Base-by-base conservation (phyloP, 2,888 invertebrate species). In the Chymomyza caudatula region DNA sequence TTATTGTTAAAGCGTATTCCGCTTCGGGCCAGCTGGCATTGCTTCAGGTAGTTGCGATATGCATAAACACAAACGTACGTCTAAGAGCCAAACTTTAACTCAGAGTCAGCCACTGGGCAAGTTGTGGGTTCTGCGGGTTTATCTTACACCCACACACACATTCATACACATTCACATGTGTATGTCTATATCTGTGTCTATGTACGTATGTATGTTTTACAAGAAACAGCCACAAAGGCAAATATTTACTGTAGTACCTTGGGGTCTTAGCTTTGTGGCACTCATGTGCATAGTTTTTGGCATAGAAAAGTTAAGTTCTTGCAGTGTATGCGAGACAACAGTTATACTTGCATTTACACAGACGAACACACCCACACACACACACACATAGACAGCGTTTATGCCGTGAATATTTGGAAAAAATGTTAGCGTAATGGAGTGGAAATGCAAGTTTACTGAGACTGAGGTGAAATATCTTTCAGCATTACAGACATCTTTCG, bases 211-310 rank as follows among this genome's bases (percentile, higher is more conserved):
- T n/a, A n/a, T n/a, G n/a, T n/a, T 29, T 29, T 29, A 29, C n/a
- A 3, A 23, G 22, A 13, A 8, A n/a, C 8, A 22, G 79, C 77
- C 85, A 71, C 79, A 82, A 73, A 85, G 65, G 67, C 85, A 85
- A 79, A 79, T 85, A 79, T 79, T 82, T 85, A 63, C 85, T 62
- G 43, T 64, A 60, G 51, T 57, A 42, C 49, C 49, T 49, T 49
- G 22, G 49, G 49, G 49, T 20, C 49, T 29, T 29, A 29, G 8
- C 47, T 65, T 70, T 78, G 76, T 66, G 76, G 67, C 64, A 25
- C 77, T 74, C 60, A 47, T 76, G 76, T 64, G 69, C 67, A 71
- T 76, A 84, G 86, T 81, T 74, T 71, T 61, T 59, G 69, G 69
- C 67, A 55, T 65, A 76, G 71, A 81, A 67, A 76, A 71, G 77